Evolutionary conservation across 1,140 invertebrate genomes (phyloP).

Genomic region (Aphelenchoides fujianensis): DNA sequence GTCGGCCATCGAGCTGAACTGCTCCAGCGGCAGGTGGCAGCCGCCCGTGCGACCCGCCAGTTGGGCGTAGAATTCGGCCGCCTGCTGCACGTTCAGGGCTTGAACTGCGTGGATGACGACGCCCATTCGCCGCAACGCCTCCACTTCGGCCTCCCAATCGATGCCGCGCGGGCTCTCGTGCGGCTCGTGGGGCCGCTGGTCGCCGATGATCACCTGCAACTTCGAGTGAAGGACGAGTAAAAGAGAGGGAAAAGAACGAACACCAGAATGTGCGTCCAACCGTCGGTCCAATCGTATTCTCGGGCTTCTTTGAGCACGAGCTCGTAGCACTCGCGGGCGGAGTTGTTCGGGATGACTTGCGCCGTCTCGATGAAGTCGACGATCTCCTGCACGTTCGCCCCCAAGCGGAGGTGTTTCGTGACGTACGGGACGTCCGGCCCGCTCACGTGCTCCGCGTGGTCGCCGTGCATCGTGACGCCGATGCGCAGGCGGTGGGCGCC

Average conservation of each 20-base stretch:
- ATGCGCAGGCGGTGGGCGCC: background rate
- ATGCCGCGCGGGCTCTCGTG: background rate
- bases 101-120: conserved; percentile 10
- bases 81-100: background rate
- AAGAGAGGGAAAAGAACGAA: background rate
- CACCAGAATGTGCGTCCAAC: background rate
- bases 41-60: background rate
- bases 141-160: conserved; percentile 3
- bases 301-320: conserved; percentile 55
- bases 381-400: conserved; percentile 45
- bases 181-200: background rate
- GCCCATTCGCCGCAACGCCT: background rate
- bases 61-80: conserved; percentile 2
- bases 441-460: background rate
- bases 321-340: conserved; percentile 60
- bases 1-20: conserved; percentile 15
- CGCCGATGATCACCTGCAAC: conserved; percentile 5
- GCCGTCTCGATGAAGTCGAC: conserved; percentile 55
- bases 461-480: conserved; percentile 12
- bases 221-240: no score
- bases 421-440: conserved; percentile 27
- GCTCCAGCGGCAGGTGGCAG: background rate
- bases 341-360: conserved; percentile 55
- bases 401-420: conserved; percentile 56
- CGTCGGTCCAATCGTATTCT: conserved; percentile 5